Percentiles rank a stretch among this genome's conserved stretches.
These are phyloP conservation scores for Neocrepidodera transversa DNA, from an alignment of 2,888 invertebrate genomes.

Conservation along the genomic window DNA sequence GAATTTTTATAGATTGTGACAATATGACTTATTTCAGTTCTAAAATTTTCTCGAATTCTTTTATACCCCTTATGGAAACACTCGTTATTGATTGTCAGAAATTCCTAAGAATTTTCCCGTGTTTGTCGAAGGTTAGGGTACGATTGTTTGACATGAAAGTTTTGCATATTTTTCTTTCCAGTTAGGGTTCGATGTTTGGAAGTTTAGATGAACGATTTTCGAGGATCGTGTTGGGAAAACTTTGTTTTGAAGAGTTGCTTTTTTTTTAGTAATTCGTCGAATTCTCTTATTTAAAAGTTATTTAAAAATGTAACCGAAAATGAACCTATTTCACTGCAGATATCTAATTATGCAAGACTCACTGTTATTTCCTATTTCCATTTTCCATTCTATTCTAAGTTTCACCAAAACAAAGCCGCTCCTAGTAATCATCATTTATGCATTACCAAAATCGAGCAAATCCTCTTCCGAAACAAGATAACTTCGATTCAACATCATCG, in stretches of 20 bases:
- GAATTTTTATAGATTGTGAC: slow-evolving; percentile 11
- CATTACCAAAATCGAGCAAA: no score
- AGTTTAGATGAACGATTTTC: slow-evolving; percentile 1
- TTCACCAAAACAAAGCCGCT: no score
- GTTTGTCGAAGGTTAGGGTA: slow-evolving; percentile 21
- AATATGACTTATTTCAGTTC: slow-evolving; percentile 9
- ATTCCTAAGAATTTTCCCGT: slow-evolving; percentile 8
- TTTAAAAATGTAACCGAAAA: background rate
- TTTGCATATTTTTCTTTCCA: slow-evolving; percentile 16
- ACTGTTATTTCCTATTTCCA: no score
- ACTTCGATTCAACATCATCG: no score
- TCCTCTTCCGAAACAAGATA: no score
- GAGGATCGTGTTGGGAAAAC: slow-evolving; percentile 1
- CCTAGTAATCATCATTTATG: no score
- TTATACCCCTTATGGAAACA: slow-evolving; percentile 20
- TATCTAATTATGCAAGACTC: no score
- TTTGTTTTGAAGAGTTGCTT: background rate
- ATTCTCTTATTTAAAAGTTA: background rate
- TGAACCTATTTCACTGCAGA: no score
- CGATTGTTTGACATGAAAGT: slow-evolving; percentile 19
- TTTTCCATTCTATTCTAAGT: no score
- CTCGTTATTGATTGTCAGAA: slow-evolving; percentile 12
- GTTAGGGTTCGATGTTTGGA: slow-evolving; percentile 4
- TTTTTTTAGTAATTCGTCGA: background rate
- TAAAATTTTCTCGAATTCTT: background rate